Percentiles rank a stretch among this genome's conserved stretches.
Conservation (phyloP, 1,140 invertebrate genomes). For the Chionoecetes opilio region DNA sequence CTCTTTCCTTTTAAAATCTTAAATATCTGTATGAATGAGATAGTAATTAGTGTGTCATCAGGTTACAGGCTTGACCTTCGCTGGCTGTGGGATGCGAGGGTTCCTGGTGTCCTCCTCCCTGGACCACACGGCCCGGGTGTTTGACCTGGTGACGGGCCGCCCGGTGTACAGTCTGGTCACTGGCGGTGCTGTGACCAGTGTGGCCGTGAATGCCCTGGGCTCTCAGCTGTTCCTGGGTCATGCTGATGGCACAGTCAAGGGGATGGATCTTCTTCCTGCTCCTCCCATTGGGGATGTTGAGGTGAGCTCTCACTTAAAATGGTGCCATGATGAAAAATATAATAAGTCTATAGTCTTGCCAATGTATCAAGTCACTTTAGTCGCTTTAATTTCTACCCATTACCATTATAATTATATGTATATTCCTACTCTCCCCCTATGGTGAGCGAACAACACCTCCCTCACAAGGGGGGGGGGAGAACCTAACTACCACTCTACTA, state of each 20-base stretch:
- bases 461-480: no score
- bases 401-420: no score
- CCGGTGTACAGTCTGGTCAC: slow-evolving; percentile 57
- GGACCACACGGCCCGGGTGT: slow-evolving; percentile 72
- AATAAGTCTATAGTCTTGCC: no score
- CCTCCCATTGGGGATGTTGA: slow-evolving; percentile 58
- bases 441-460: no score
- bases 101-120: slow-evolving; percentile 70
- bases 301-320: slow-evolving; percentile 37
- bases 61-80: slow-evolving; percentile 69
- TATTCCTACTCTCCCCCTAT: no score
- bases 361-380: no score
- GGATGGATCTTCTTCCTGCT: slow-evolving; percentile 64
- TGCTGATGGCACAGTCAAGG: slow-evolving; percentile 54
- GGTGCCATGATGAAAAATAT: no score
- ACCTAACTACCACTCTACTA: no score
- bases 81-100: slow-evolving; percentile 57
- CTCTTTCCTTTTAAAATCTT: no score
- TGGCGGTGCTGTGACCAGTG: slow-evolving; percentile 43
- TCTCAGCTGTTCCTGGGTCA: slow-evolving; percentile 72
- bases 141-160: slow-evolving; percentile 72
- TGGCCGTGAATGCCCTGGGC: slow-evolving; percentile 61
- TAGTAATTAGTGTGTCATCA: slow-evolving; percentile 38
- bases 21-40: background rate
- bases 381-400: no score